Conservation (phyloP, 2,888 invertebrate species). For the Ornithoptera alexandrae region DNA sequence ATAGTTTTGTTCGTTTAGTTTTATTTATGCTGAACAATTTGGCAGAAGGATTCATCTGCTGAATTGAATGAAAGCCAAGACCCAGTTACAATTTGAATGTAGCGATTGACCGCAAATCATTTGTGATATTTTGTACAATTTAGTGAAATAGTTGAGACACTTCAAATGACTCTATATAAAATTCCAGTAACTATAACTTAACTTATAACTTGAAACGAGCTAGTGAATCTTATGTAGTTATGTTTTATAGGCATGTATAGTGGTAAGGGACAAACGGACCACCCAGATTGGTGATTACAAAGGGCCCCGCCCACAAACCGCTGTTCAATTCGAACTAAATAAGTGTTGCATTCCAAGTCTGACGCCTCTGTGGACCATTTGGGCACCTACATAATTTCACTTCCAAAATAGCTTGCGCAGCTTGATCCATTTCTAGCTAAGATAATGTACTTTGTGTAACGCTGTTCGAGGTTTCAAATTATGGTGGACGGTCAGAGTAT, state of each 20-base stretch:
- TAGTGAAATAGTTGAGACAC: neutral
- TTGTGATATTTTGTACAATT: constrained; percentile 1
- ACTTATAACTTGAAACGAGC: neutral
- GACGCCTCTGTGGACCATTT: constrained; percentile 46
- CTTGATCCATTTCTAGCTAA: constrained; percentile 31
- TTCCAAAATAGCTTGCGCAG: constrained; percentile 37
- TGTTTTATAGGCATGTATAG: constrained; percentile 59
- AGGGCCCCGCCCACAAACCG: constrained; percentile 60
- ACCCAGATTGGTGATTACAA: constrained; percentile 62
- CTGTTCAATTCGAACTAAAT: constrained; percentile 66
- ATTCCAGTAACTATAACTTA: neutral
- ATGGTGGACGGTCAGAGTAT: constrained; percentile 34
- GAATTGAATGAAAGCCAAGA: constrained; percentile 27
- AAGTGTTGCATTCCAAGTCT: constrained; percentile 44
- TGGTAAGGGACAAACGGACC: constrained; percentile 52
- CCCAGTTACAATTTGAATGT: constrained; percentile 25
- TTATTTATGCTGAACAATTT: constrained; percentile 26
- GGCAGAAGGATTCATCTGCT: constrained; percentile 22
- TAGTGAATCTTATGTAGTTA: constrained; percentile 31
- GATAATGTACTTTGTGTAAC: neutral
- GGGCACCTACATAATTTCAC: constrained; percentile 55
- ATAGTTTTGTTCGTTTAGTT: constrained; percentile 12
- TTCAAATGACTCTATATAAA: neutral
- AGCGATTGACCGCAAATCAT: constrained; percentile 13
- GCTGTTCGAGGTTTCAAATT: constrained; percentile 32